Evolutionary conservation across 2,888 invertebrate species (phyloP), one percentile per base, ranked within the genome.

Genomic region (Ophion slaviceki): DNA sequence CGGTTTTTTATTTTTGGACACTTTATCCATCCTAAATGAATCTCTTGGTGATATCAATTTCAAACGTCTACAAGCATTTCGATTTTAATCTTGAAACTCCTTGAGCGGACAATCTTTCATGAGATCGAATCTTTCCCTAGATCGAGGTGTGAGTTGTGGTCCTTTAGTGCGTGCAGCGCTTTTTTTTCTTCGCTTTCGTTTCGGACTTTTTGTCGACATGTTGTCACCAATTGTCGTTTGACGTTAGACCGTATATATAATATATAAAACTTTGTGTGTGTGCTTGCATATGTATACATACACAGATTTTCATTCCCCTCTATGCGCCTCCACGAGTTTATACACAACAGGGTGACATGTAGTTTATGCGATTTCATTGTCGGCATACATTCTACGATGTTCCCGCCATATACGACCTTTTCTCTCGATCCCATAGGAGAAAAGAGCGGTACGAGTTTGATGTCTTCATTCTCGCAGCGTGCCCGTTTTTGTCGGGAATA

Each of bases 331-430:
- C 90, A 91, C 89, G 91, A 92, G 92, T 92, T 92, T 93, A 92
- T 91, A 92, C 91, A 92, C 92, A 92, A 93, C 92, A 92, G 92
- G 90, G 89, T 91, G 91, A 91, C 90, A 87, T 87, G 90, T 90
- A 90, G 91, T 92, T 92, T 92, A 92, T 92, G 92, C 89, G 90
- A 92, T 90, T 91, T 90, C 88, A 92, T 92, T 92, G 92, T 92
- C 86, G 87, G 83, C 70, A 82, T 80, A 87, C 88, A 85, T 80
- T 72, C 72, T 28, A 74, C 68, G 80, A 72, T 82, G 45, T 79
- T 84, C 76, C 82, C 67, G 72, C 47, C 28, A 17, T 66, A 36
- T 7, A 77, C 11, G 2, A 24, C 14, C 47, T 70, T 74, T 75
- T 78, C 75, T 61, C 82, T 79, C 45, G 67, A 36, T 74, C 64